Conservation (phyloP, 2,888 invertebrate species). For the Pedicia rivosa region DNA sequence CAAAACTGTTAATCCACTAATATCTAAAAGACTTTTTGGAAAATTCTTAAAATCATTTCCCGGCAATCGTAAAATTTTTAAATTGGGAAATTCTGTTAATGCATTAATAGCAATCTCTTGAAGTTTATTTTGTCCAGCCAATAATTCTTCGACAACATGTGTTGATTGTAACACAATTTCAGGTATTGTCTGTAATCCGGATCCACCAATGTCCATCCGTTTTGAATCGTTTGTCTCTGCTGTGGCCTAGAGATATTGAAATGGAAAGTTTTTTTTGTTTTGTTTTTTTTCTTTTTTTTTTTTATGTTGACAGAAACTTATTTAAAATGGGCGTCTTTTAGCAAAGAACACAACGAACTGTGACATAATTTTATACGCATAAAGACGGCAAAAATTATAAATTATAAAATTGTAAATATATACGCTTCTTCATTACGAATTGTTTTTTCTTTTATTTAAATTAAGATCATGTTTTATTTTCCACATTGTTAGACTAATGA, state of each 20-base stretch:
- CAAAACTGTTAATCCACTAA: conserved; percentile 43
- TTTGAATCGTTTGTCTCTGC: conserved; percentile 12
- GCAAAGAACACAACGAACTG: too few relatives aligned
- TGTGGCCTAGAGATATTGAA: conserved; percentile 12
- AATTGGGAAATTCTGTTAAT: conserved; percentile 14
- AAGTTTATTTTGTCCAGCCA: conserved; percentile 17
- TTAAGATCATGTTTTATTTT: too few relatives aligned
- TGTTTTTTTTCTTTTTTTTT: too few relatives aligned
- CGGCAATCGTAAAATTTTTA: conserved; percentile 30
- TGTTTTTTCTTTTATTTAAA: too few relatives aligned
- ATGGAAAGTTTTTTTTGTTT: too few relatives aligned
- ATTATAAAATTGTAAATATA: too few relatives aligned
- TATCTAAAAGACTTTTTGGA: conserved; percentile 41
- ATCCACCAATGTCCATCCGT: conserved; percentile 14
- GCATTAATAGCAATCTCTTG: conserved; percentile 15
- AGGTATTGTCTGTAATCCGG: conserved; percentile 15
- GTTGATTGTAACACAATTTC: conserved; percentile 14
- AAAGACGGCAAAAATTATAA: too few relatives aligned
- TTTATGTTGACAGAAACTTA: too few relatives aligned
- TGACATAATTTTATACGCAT: too few relatives aligned
- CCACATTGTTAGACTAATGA: too few relatives aligned
- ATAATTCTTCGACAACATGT: conserved; percentile 16
- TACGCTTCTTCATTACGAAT: too few relatives aligned
- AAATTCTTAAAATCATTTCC: conserved; percentile 41
- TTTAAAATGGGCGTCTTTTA: too few relatives aligned